Conservation (phyloP, 2,113 vertebrate genomes). For the Eonycteris spelaea region DNA sequence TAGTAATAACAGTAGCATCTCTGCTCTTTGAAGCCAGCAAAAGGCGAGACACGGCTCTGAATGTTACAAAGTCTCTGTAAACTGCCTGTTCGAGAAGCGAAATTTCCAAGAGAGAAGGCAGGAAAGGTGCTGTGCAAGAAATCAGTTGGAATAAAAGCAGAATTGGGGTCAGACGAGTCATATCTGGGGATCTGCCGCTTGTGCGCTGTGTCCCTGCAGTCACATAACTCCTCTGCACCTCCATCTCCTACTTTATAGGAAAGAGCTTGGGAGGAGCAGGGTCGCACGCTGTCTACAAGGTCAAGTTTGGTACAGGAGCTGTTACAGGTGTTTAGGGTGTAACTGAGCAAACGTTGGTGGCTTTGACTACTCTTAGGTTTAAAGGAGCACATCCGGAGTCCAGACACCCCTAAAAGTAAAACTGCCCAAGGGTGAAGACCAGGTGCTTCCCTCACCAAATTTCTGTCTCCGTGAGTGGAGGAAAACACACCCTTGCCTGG, state of each 20-base stretch:
- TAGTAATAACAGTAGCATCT: neutral
- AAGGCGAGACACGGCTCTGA: neutral
- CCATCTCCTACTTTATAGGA: rapidly evolving
- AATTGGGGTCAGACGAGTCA: neutral
- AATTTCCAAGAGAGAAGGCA: neutral
- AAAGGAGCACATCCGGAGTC: neutral
- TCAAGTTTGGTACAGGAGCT: neutral
- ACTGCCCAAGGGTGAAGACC: neutral
- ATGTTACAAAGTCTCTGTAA: neutral
- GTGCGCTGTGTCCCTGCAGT: rapidly evolving
- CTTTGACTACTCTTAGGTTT: neutral
- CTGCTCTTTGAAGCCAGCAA: neutral
- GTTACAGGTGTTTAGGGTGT: neutral
- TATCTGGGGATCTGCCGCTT: neutral
- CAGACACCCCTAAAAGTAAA: neutral
- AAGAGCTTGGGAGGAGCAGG: neutral
- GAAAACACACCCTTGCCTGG: neutral
- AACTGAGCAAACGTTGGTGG: neutral
- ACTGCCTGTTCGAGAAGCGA: neutral
- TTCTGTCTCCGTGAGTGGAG: neutral
- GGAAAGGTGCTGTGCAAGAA: neutral
- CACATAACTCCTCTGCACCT: neutral
- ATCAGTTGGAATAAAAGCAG: neutral
- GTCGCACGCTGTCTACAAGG: too few species aligned
- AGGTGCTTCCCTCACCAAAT: neutral